phyloP scores from a whole-genome alignment of 2,797 vertebrate species.

The Tenualosa ilisha region DNA sequence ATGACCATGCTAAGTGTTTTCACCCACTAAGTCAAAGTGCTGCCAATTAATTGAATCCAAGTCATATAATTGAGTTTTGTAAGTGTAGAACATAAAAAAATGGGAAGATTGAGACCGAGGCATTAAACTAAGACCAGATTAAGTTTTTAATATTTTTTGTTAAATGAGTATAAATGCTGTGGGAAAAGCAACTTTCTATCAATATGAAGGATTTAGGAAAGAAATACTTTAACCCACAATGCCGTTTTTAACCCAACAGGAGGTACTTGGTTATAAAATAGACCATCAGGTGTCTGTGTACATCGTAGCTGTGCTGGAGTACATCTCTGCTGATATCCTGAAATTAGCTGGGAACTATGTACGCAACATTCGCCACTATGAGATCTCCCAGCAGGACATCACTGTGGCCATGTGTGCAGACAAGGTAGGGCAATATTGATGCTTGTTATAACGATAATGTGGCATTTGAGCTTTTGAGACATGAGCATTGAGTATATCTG shows the following conservation, averaged over 20 bases:
- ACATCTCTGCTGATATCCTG: conserved; percentile 97
- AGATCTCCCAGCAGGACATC: conserved; percentile 97
- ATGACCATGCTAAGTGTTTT: too few species aligned
- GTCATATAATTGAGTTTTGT: too few species aligned
- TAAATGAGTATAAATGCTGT: neutral
- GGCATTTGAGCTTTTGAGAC: neutral
- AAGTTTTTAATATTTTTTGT: too few species aligned
- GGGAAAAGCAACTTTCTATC: neutral
- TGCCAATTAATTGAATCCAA: too few species aligned
- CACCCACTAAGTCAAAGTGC: too few species aligned
- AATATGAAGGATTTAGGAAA: neutral
- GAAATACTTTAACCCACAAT: neutral
- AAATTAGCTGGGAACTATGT: conserved; percentile 97
- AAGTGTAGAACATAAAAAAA: too few species aligned
- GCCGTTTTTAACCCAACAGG: conserved; percentile 70
- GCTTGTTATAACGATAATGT: neutral
- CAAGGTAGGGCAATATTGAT: conserved; percentile 79
- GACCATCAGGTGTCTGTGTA: conserved; percentile 98
- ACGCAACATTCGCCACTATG: conserved; percentile 93
- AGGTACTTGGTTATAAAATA: conserved; percentile 95
- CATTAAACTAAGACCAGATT: too few species aligned
- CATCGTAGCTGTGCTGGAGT: conserved; percentile 96
- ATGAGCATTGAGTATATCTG: neutral
- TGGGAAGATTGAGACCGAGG: too few species aligned
- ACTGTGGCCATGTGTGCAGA: conserved; percentile 98